A percentile compares a stretch with the other conserved stretches of the same genome.
phyloP scores from a whole-genome alignment of 2,888 invertebrate genomes.

The Heliothis peltigera region DNA sequence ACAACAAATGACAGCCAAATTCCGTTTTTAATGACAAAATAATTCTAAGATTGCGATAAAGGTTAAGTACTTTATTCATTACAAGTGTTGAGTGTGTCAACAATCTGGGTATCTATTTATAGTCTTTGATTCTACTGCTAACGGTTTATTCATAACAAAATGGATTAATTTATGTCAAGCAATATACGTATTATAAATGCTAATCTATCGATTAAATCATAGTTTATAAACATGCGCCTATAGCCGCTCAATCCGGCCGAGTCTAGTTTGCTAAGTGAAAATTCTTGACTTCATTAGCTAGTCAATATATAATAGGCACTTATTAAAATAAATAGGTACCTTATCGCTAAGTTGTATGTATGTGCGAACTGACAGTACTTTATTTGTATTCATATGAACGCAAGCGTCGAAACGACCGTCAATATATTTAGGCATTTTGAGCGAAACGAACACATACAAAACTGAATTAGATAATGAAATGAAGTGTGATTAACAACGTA shows the following conservation, averaged over 20 bases:
- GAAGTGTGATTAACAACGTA: constrained; percentile 23
- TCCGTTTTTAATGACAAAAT: too few species aligned
- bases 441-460: constrained; percentile 24
- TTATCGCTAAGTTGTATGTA: constrained; percentile 10
- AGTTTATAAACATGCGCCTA: constrained; percentile 28
- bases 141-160: not conserved
- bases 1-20: too few species aligned
- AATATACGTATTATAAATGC: constrained; percentile 24
- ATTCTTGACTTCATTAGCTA: constrained; percentile 38
- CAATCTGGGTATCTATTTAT: constrained; percentile 22
- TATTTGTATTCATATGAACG: constrained; percentile 41
- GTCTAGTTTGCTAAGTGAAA: constrained; percentile 47
- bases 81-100: constrained; percentile 18
- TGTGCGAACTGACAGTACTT: constrained; percentile 7
- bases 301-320: constrained; percentile 50
- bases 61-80: not conserved
- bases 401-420: constrained; percentile 10
- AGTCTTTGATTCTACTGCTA: not conserved
- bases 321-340: constrained; percentile 5
- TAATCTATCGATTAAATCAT: constrained; percentile 13
- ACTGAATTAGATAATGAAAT: constrained; percentile 32
- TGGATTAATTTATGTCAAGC: constrained; percentile 9
- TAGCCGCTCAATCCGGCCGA: constrained; percentile 52
- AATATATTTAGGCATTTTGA: constrained; percentile 22
- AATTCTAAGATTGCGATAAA: not conserved